Base-by-base conservation (phyloP, 2,113 vertebrate genomes). In the Clarias macrocephalus region DNA sequence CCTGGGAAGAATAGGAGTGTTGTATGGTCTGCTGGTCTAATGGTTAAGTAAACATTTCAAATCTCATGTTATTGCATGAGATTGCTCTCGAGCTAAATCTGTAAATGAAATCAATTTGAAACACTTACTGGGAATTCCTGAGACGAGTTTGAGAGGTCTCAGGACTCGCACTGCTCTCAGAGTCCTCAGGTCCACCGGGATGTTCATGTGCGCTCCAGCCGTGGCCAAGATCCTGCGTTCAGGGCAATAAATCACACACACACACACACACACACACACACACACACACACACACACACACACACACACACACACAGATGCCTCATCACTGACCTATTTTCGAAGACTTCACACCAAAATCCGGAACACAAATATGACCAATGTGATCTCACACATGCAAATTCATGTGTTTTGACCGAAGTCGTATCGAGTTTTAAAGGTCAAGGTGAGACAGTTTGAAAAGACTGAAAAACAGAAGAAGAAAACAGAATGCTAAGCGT, bases 141-240 rank as follows among this genome's bases (percentile, higher is more conserved):
- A 99, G 91, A 99, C 98, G 0, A 99, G 98, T 93, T 99, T 99
- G 90, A 99, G 95, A 11, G 98, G 98, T 87, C 98, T 93, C 89
- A 99, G 96, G 84, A 99, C 98, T 0, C 98, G 96, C 82, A 99
- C 98, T 0, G 98, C 98, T 82, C 98, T 96, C 91, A 99, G 95
- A 0, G 98, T 99, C 91, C 98, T 95, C 91, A 99, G 96, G 93
- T 99, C 98, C 85, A 99, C 97, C 0, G 98, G 98, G 66, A 99
- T 99, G 95, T 99, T 99, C 96, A 99, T 99, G 93, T 99, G 98
- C 1, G 98, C 97, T 59, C 97, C 98, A 0, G 98, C 97, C 0
- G 97, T 99, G 88, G 98, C 98, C 28, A 99, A 92, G 92, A 99
- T 99, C 93, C 98, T 99, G 94, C 0, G 60, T 73, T 83, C 28